These are phyloP conservation scores for Eutolmus rufibarbis DNA, from an alignment of 2,888 invertebrate species.

Conservation along the genomic window DNA sequence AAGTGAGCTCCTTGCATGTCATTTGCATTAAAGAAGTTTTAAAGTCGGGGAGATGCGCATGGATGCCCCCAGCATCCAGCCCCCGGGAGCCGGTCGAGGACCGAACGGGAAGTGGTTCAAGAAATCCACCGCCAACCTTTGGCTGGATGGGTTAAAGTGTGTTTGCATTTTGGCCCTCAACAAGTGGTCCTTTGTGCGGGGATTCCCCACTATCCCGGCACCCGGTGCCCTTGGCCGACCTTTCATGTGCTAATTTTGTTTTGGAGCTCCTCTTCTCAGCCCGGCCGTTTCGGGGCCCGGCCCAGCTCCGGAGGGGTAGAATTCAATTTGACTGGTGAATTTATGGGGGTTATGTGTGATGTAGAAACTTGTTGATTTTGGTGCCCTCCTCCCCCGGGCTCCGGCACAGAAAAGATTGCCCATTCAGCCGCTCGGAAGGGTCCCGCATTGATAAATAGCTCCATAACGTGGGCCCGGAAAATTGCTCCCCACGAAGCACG, in stretches of 20 bases:
- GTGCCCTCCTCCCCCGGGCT: neutral
- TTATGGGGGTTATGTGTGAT: conserved; percentile 4
- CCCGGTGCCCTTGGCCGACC: neutral
- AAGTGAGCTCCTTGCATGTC: neutral
- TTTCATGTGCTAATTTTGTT: conserved; percentile 28
- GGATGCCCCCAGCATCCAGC: neutral
- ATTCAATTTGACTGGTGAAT: conserved; percentile 12
- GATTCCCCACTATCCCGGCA: neutral
- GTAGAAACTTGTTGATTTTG: neutral
- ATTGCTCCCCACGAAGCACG: neutral
- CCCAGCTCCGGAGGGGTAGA: neutral
- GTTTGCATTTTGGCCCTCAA: conserved; percentile 9
- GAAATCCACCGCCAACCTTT: neutral
- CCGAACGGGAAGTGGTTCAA: neutral
- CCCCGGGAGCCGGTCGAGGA: neutral
- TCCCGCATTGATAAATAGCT: neutral
- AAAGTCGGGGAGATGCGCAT: neutral
- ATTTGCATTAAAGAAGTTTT: conserved; percentile 18
- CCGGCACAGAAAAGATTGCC: neutral
- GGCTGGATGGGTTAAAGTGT: neutral
- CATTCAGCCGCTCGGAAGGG: neutral
- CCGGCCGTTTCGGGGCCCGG: neutral
- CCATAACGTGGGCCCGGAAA: neutral
- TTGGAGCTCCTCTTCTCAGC: neutral
- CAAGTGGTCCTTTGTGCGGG: conserved; percentile 3